A percentile compares a stretch with the other conserved stretches of the same genome.
These are phyloP conservation scores for Sporophila hypoxantha DNA, from an alignment of 2,113 vertebrate species.

Conservation along the genomic window DNA sequence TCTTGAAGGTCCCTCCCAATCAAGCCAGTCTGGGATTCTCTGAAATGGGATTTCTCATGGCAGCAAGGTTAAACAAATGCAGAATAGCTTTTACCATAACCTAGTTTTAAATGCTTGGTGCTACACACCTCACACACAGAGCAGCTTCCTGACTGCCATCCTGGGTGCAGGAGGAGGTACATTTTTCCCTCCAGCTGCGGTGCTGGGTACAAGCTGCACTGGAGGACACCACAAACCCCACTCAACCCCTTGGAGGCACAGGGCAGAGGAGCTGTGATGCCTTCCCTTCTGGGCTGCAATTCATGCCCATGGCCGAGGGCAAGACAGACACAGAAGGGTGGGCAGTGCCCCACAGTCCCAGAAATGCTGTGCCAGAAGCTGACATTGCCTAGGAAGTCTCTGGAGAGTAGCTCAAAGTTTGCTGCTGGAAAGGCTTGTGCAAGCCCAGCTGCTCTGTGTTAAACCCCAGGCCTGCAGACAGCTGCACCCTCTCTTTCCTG, in stretches of 20 bases:
- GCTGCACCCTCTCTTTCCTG: neutral
- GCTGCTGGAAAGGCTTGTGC: neutral
- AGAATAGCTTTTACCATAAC: neutral
- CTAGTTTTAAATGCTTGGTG: neutral
- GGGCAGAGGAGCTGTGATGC: fast-evolving
- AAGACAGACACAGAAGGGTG: neutral
- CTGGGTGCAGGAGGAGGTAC: neutral
- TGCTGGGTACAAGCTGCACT: neutral
- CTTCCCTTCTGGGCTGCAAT: neutral
- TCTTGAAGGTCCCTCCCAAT: neutral
- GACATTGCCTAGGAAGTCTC: fast-evolving
- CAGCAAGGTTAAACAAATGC: neutral
- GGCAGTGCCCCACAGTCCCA: neutral
- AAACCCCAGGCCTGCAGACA: neutral
- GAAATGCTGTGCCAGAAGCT: neutral
- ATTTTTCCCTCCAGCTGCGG: neutral
- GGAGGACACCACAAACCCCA: neutral
- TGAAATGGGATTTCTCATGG: neutral
- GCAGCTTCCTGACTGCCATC: neutral
- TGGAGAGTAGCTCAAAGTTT: neutral
- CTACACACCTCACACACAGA: neutral
- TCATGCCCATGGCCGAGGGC: neutral
- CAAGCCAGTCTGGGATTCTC: neutral
- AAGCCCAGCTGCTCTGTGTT: neutral
- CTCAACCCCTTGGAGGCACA: neutral